Base-by-base conservation (phyloP, 2,797 vertebrate genomes). In the Halcyon badia region DNA sequence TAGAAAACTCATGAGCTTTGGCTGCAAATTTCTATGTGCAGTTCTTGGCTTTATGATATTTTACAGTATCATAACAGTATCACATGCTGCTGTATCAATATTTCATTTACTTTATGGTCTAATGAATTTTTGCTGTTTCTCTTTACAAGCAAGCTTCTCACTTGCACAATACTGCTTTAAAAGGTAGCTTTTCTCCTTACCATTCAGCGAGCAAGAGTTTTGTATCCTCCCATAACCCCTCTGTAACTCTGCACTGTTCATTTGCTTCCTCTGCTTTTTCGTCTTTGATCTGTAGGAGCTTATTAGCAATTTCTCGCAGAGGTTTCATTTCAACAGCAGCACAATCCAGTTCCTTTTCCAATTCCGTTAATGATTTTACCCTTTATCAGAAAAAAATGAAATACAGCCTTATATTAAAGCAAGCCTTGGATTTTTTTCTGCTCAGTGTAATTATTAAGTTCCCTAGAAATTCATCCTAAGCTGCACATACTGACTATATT, bases 151-250 rank as follows among this genome's bases (percentile, higher is more conserved):
- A 31, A 66, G 18, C 5, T 31, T 83, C 76, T 69, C 75, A 72
- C 9, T 52, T 46, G 10, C 57, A 73, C 16, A 72, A 64, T 3
- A 37, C 9, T 18, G 51, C 21, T 77, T 88, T 11, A 87, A 93
- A 87, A 90, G 5, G 5, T n/a, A 68, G 54, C 12, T 77, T 90
- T 84, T 79, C 61, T 80, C 71, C 86, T 97, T 97, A 99, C 99
- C 99, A 98, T 95, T 99, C 98, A 66, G 91, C 92, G 84, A 99
- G 95, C 5, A 98, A 96, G 69, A 95, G 97, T 82, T 98, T 98
- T 13, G 98, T 98, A 46, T 98, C 98, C 72, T 98, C 98, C 99
- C 99, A 99, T 94, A 99, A 97, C 24, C 89, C 85, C 64, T 98
- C 98, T 97, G 92, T 95, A 98, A 96, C 86, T 98, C 79, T 75